phyloP scores from a whole-genome alignment of 37 sponge, comb jelly and placozoan genomes.

The Diacarnus erythraeanus region DNA sequence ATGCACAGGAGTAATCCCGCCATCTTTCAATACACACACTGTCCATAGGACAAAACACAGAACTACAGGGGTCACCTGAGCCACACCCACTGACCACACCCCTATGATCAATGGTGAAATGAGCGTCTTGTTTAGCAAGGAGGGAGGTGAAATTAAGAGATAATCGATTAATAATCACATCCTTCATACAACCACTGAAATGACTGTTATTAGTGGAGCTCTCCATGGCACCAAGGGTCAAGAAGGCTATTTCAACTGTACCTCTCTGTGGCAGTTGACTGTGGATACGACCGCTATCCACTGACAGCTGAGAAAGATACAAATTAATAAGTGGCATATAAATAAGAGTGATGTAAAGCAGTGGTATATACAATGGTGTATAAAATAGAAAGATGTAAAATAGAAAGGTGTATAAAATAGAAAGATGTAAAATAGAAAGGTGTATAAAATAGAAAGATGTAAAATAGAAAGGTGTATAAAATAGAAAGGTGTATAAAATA shows the following conservation, averaged over 20 bases:
- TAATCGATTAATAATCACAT: slow-evolving; percentile 4
- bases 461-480: no score
- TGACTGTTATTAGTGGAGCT: neutral
- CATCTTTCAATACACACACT: slow-evolving; percentile 21
- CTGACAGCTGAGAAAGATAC: slow-evolving; percentile 18
- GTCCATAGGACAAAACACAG: slow-evolving; percentile 12
- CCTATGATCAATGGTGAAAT: neutral
- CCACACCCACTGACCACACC: slow-evolving; percentile 22
- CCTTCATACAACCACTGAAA: slow-evolving; percentile 13
- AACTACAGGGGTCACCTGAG: neutral
- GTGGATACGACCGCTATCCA: slow-evolving; percentile 24
- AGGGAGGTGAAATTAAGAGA: neutral
- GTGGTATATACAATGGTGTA: no score
- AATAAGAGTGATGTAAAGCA: no score
- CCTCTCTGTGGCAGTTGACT: neutral
- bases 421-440: no score
- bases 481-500: no score
- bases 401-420: no score
- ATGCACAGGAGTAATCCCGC: slow-evolving; percentile 26
- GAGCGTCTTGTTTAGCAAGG: neutral
- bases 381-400: no score
- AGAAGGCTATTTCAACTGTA: neutral
- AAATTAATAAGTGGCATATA: neutral
- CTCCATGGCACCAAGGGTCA: slow-evolving; percentile 11
- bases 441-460: no score